Conservation (phyloP, 2,888 invertebrate species). For the Epinotia nisella region DNA sequence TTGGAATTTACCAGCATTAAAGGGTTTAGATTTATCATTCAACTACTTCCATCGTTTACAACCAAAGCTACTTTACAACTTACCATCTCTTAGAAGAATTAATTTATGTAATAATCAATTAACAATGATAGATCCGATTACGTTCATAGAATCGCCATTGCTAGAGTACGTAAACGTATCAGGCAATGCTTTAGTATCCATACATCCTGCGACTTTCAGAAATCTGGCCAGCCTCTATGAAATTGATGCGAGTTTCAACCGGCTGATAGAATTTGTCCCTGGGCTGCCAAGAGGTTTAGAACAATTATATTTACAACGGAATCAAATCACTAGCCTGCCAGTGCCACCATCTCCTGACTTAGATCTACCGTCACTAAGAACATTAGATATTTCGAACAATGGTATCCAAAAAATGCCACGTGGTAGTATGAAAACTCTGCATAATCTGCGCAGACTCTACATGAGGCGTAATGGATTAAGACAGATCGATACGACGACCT, state of each 20-base stretch:
- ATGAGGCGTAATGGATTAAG: slow-evolving; percentile 90
- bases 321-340: slow-evolving; percentile 88
- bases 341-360: slow-evolving; percentile 87
- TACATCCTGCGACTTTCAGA: slow-evolving; percentile 91
- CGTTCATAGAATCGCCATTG: slow-evolving; percentile 89
- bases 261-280: slow-evolving; percentile 89
- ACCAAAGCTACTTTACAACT: slow-evolving; percentile 88
- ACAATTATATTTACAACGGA: slow-evolving; percentile 88
- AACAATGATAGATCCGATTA: slow-evolving; percentile 88
- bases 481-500: slow-evolving; percentile 87
- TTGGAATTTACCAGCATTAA: slow-evolving; percentile 93
- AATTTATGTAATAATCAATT: slow-evolving; percentile 91
- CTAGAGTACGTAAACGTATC: slow-evolving; percentile 93
- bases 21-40: slow-evolving; percentile 92
- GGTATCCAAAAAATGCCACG: slow-evolving; percentile 88
- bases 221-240: slow-evolving; percentile 91
- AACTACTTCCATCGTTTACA: slow-evolving; percentile 90
- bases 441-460: slow-evolving; percentile 88
- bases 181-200: slow-evolving; percentile 87
- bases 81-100: slow-evolving; percentile 90
- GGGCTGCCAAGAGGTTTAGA: slow-evolving; percentile 91
- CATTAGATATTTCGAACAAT: slow-evolving; percentile 90
- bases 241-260: slow-evolving; percentile 90
- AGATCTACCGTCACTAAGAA: slow-evolving; percentile 88
- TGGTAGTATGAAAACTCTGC: slow-evolving; percentile 87